Percentiles rank a stretch among this genome's conserved stretches.
Evolutionary conservation across 2,113 vertebrate genomes (phyloP).

Genomic region (Plecotus auritus): DNA sequence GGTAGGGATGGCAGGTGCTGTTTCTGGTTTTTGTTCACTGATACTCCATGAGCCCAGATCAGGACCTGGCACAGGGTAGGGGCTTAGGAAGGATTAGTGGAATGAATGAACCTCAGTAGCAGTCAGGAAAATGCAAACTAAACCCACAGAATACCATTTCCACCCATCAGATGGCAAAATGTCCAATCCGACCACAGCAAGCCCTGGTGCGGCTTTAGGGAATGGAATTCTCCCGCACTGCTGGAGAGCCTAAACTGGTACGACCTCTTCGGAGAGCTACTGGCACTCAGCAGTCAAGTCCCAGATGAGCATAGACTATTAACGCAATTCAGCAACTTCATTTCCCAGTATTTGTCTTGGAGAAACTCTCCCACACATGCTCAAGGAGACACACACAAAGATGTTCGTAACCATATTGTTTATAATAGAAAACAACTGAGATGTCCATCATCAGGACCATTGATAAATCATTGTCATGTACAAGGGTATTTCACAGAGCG

Average conservation of each 20-base stretch:
- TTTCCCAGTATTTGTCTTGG: neutral
- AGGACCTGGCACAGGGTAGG: neutral
- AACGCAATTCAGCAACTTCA: neutral
- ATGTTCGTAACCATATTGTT: neutral
- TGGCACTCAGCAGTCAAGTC: neutral
- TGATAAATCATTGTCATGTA: neutral
- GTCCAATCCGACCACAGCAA: neutral
- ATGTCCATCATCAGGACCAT: neutral
- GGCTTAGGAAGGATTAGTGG: neutral
- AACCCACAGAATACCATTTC: neutral
- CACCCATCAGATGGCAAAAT: neutral
- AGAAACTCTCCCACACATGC: neutral
- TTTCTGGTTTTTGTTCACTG: neutral
- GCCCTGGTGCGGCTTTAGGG: neutral
- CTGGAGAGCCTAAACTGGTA: fast-evolving
- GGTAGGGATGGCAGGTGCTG: neutral
- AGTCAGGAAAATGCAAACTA: neutral
- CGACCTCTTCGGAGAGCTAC: neutral
- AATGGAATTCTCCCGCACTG: neutral
- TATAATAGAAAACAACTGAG: neutral
- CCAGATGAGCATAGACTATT: neutral
- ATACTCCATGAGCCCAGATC: neutral
- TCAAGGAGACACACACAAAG: neutral
- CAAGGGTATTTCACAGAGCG: neutral
- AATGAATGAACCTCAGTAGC: neutral